phyloP scores from a whole-genome alignment of 2,888 invertebrate genomes.

The Notocelia uddmanniana region DNA sequence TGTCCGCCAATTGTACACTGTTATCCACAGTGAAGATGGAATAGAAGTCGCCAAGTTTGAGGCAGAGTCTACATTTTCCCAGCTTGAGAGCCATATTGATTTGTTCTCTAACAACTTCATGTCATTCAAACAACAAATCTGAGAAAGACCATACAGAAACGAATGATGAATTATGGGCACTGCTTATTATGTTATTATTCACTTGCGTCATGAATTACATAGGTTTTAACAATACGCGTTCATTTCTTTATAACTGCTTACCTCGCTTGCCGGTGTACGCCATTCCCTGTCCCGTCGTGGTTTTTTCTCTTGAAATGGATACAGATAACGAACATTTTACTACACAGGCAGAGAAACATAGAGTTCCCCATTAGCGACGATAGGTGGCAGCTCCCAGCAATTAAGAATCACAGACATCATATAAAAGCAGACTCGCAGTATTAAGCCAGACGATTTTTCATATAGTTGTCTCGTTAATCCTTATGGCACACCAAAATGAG shows the following conservation, averaged over 20 bases:
- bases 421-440: no score
- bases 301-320: slow-evolving; percentile 17
- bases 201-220: not conserved
- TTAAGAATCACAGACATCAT: no score
- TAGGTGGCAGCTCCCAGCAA: not conserved
- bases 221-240: not conserved
- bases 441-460: no score
- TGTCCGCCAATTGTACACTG: slow-evolving; percentile 78
- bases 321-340: slow-evolving; percentile 16
- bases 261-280: slow-evolving; percentile 57
- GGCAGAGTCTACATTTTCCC: slow-evolving; percentile 84
- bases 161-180: not conserved
- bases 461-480: no score
- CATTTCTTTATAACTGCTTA: slow-evolving; percentile 38
- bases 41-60: slow-evolving; percentile 84
- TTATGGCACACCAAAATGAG: no score
- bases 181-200: not conserved
- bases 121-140: slow-evolving; percentile 67
- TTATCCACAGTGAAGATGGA: slow-evolving; percentile 83
- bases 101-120: slow-evolving; percentile 73
- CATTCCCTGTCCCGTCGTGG: slow-evolving; percentile 45
- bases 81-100: slow-evolving; percentile 85
- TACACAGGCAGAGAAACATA: no score
- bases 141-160: slow-evolving; percentile 44
- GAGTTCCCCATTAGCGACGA: not conserved